Evolutionary conservation across 2,888 invertebrate genomes (phyloP).

Genomic region (Drosophila heteroneura): DNA sequence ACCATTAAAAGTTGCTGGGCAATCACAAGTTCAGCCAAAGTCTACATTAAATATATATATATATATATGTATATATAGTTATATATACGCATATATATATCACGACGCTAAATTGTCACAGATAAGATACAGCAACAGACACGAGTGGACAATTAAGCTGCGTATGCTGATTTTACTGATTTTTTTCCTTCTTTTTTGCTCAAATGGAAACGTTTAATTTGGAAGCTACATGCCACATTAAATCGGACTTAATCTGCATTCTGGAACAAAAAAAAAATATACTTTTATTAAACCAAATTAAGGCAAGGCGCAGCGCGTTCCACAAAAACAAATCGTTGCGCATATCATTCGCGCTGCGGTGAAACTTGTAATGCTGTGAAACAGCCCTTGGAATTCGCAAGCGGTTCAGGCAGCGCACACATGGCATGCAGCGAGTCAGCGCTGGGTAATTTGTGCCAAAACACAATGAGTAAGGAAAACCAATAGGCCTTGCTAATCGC

Average conservation of each 20-base stretch:
- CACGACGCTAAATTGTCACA: conserved; percentile 30
- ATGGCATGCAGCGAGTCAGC: conserved; percentile 5
- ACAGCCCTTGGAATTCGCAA: conserved; percentile 60
- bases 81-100: background rate
- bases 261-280: background rate
- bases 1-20: background rate
- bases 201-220: conserved; percentile 40
- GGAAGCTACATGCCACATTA: conserved; percentile 1
- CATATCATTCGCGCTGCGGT: background rate
- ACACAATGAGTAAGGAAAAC: conserved; percentile 84
- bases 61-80: background rate
- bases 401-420: conserved; percentile 36
- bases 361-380: conserved; percentile 23
- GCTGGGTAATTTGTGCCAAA: conserved; percentile 69
- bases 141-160: conserved; percentile 60
- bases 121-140: conserved; percentile 15
- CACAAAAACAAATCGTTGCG: conserved; percentile 17
- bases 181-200: background rate
- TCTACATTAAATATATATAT: background rate
- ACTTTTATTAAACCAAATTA: conserved; percentile 64
- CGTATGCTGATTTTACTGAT: conserved; percentile 28
- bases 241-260: conserved; percentile 9
- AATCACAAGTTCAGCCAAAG: background rate
- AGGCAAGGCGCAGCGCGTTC: conserved; percentile 10
- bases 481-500: conserved; percentile 80